Percentiles rank a stretch among this genome's conserved stretches.
These are phyloP conservation scores for Clunio marinus DNA, from an alignment of 2,888 invertebrate genomes.

Conservation along the genomic window DNA sequence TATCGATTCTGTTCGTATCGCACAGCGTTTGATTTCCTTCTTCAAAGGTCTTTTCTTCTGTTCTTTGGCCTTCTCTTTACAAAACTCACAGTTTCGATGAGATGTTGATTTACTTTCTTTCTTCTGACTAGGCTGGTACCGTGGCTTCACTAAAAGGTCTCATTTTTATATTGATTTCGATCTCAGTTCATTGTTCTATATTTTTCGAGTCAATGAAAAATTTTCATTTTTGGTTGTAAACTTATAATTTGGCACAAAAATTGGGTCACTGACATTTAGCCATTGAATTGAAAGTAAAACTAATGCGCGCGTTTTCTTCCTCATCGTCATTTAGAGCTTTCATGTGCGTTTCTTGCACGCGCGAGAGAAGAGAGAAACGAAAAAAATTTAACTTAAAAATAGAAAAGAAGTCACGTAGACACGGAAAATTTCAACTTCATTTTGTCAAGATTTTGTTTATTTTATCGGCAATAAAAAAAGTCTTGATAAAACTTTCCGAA, in stretches of 20 bases:
- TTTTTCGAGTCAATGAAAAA: background rate
- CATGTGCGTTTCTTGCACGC: background rate
- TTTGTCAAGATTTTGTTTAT: too few relatives aligned
- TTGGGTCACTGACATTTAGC: constrained; percentile 23
- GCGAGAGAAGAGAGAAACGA: background rate
- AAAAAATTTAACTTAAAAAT: background rate
- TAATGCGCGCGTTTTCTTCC: constrained; percentile 6
- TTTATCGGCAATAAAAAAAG: too few relatives aligned
- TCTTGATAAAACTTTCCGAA: too few relatives aligned
- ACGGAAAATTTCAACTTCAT: too few relatives aligned
- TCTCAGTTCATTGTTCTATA: background rate
- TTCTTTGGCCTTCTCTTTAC: constrained; percentile 33
- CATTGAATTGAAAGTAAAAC: constrained; percentile 31
- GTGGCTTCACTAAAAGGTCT: constrained; percentile 7
- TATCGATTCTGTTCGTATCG: constrained; percentile 34
- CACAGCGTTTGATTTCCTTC: constrained; percentile 22
- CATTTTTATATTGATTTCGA: background rate
- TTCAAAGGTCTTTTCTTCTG: constrained; percentile 30
- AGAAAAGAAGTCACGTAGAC: constrained; percentile 32
- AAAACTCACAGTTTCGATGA: background rate
- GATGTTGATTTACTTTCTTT: background rate
- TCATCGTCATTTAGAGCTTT: background rate
- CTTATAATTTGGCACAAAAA: background rate
- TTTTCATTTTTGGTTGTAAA: background rate
- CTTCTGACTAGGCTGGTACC: constrained; percentile 10